A percentile compares a stretch with the other conserved stretches of the same genome.
Conservation (phyloP, 2,888 invertebrate species). For the Orgyia antiqua region DNA sequence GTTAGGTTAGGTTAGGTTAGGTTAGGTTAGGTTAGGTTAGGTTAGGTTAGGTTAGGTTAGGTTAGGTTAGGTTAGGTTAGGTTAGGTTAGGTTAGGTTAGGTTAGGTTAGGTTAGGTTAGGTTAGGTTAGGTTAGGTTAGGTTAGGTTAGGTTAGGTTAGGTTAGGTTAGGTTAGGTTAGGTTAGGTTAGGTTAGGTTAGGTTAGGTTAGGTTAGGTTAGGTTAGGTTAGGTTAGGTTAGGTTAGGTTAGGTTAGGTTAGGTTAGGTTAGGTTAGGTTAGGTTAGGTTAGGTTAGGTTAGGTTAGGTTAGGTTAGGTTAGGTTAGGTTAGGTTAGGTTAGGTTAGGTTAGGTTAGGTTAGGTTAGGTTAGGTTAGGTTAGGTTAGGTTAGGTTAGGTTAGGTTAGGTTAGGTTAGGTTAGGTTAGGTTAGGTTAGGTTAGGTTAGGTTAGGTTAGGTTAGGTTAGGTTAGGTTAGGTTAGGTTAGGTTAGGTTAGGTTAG, state of each 20-base stretch:
- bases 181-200: conserved; percentile 13
- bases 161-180: conserved; percentile 16
- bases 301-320: conserved; percentile 12
- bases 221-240: conserved; percentile 13
- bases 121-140: conserved; percentile 18
- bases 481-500: too few species aligned
- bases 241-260: conserved; percentile 14
- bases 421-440: too few species aligned
- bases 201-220: conserved; percentile 11
- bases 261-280: conserved; percentile 10
- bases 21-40: conserved; percentile 14
- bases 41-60: conserved; percentile 15
- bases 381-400: too few species aligned
- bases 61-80: conserved; percentile 15
- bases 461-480: too few species aligned
- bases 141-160: conserved; percentile 17
- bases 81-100: conserved; percentile 19
- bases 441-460: too few species aligned
- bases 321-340: too few species aligned
- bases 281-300: conserved; percentile 9
- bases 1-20: conserved; percentile 13
- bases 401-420: too few species aligned
- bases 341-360: too few species aligned
- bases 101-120: conserved; percentile 17
- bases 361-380: too few species aligned